Evolutionary conservation across 64 coral and sea anemone genomes (phyloP), one percentile per base, ranked within the genome.

Genomic region (Actinia equina): DNA sequence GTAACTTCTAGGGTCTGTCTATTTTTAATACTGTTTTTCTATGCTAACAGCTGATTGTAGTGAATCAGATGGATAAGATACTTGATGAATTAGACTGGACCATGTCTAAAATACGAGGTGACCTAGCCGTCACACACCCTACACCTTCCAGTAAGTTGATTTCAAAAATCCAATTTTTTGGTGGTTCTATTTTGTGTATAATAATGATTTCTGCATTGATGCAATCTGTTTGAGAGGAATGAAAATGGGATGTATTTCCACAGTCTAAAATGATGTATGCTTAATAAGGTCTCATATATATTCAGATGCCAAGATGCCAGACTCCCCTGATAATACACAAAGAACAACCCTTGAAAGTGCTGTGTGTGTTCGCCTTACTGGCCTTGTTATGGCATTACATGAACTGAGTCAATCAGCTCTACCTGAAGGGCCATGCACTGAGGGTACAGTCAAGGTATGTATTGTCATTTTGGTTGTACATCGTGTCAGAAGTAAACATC

Each of bases 41-140:
- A 18, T 85, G 26, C 78, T 22, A 27, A 67, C 52, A 98, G 95
- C 67, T 94, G 63, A 78, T 88, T 17, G 81, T 98, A 19, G 44
- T 89, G 10, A 58, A 25, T 71, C 92, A 94, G 71, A 94, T 84
- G 27, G 95, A 98, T 55, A 94, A 92, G 43, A 89, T 98, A 43
- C 62, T 98, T 46, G 92, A 94, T 67, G 92, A 98, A 51, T 86
- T 98, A 84, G 95, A 98, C 81, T 94, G 95, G 95, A 89, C 86
- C 79, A 51, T 98, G 57, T 80, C 83, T 1, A 98, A 92, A 85
- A 82, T 98, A 26, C 94, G 93, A 71, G 95, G 89, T 9, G 95
- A 98, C 43, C 60, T 88, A 13, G 80, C 71, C 8, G 41, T 77
- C 57, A 62, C 84, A 20, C 22, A 17, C 12, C 1, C 49, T 52